These are phyloP conservation scores for Apis dorsata DNA, from an alignment of 1,140 invertebrate genomes.

Conservation along the genomic window DNA sequence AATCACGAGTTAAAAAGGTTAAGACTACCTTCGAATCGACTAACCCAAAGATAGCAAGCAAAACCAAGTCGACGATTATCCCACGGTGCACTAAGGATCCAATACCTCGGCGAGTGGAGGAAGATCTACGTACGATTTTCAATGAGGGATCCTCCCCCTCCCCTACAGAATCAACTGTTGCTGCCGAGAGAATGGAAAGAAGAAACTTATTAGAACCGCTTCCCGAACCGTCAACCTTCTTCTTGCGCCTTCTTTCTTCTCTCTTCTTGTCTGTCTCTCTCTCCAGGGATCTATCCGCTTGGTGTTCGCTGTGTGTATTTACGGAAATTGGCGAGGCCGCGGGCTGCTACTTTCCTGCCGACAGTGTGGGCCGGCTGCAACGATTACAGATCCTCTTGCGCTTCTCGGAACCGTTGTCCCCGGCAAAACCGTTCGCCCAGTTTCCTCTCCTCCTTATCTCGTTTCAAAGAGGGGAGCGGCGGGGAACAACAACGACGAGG, in stretches of 20 bases:
- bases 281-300: neutral
- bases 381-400: conserved; percentile 66
- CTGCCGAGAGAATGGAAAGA: neutral
- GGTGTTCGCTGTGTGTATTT: conserved; percentile 78
- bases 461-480: conserved; percentile 54
- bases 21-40: neutral
- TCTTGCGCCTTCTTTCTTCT: conserved; percentile 19
- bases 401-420: conserved; percentile 76
- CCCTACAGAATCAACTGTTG: neutral
- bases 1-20: conserved; percentile 6
- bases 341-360: conserved; percentile 73
- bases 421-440: conserved; percentile 65
- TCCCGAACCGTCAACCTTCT: conserved; percentile 25
- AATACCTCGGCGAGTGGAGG: neutral
- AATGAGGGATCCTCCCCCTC: neutral
- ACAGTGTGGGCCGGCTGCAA: conserved; percentile 67
- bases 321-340: conserved; percentile 78
- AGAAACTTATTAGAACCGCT: conserved; percentile 42
- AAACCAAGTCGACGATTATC: neutral
- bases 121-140: neutral
- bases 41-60: neutral
- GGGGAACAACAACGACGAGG: too few species aligned
- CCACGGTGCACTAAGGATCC: conserved; percentile 4
- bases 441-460: conserved; percentile 50
- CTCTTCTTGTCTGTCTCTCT: neutral